phyloP scores from a whole-genome alignment of 2,113 vertebrate species.

The Tauraco erythrolophus region DNA sequence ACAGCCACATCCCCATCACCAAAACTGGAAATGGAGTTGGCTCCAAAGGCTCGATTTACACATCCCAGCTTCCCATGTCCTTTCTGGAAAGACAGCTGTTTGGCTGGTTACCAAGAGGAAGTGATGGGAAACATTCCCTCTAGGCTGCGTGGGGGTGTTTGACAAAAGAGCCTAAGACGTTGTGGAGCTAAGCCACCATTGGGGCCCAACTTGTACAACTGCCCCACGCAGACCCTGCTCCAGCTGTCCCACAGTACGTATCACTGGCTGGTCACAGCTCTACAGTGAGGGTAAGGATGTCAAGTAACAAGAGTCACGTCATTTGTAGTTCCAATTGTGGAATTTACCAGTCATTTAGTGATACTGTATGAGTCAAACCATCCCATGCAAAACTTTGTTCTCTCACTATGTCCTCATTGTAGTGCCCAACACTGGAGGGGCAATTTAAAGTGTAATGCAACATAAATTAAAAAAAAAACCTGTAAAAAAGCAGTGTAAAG shows the following conservation, averaged over 20 bases:
- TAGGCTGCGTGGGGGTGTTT: not conserved
- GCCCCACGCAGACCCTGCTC: not conserved
- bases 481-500: not conserved
- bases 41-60: not conserved
- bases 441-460: not conserved
- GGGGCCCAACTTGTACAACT: fast-evolving
- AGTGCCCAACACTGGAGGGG: not conserved
- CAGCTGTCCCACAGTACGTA: not conserved
- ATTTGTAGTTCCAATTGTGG: not conserved
- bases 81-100: constrained; percentile 23
- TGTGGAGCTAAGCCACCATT: not conserved
- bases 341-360: not conserved
- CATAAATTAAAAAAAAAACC: not conserved
- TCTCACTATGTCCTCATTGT: not conserved
- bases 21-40: not conserved
- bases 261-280: not conserved
- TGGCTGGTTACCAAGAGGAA: not conserved
- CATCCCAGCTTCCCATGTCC: not conserved
- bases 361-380: not conserved
- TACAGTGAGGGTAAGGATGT: not conserved
- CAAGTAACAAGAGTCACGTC: not conserved
- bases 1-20: not conserved
- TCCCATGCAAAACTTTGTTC: not conserved
- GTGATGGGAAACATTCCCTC: not conserved
- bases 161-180: not conserved